These are phyloP conservation scores for Coptotermes formosanus DNA, from an alignment of 1,140 invertebrate genomes.

Conservation along the genomic window DNA sequence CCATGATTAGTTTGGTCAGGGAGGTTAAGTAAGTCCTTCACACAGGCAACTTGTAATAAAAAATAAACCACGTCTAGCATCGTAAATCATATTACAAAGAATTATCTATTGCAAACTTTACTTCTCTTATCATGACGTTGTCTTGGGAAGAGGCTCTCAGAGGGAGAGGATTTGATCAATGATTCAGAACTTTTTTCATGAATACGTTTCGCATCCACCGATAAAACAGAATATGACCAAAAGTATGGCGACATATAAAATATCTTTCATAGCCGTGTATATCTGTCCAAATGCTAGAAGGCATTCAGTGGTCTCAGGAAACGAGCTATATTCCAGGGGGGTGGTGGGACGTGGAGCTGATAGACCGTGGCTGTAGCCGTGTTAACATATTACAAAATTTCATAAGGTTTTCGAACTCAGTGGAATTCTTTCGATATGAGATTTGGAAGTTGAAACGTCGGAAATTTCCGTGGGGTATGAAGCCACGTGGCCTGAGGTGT, in stretches of 20 bases:
- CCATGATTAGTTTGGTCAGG: slow-evolving; percentile 13
- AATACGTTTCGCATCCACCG: neutral
- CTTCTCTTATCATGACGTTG: slow-evolving; percentile 5
- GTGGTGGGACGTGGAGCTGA: too few relatives aligned
- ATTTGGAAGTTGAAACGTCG: too few relatives aligned
- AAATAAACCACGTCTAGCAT: neutral
- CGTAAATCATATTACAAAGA: slow-evolving; percentile 9
- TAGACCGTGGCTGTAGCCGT: too few relatives aligned
- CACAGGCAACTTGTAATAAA: neutral
- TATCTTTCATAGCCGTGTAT: neutral
- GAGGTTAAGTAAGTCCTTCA: slow-evolving; percentile 11
- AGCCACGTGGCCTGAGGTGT: too few relatives aligned
- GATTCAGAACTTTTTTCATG: slow-evolving; percentile 8
- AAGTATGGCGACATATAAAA: neutral
- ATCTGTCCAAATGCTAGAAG: slow-evolving; percentile 8
- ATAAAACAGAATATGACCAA: slow-evolving; percentile 7
- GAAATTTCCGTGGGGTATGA: too few relatives aligned
- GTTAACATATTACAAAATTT: too few relatives aligned
- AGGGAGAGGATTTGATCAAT: slow-evolving; percentile 9
- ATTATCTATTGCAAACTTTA: slow-evolving; percentile 14
- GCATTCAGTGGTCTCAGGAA: neutral
- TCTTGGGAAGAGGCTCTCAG: neutral
- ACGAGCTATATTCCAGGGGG: too few relatives aligned
- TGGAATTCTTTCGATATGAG: too few relatives aligned
- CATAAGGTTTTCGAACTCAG: too few relatives aligned